Percentiles rank a stretch among this genome's conserved stretches.
phyloP scores from a whole-genome alignment of 2,797 vertebrate species.

The Sebastiscus tertius region DNA sequence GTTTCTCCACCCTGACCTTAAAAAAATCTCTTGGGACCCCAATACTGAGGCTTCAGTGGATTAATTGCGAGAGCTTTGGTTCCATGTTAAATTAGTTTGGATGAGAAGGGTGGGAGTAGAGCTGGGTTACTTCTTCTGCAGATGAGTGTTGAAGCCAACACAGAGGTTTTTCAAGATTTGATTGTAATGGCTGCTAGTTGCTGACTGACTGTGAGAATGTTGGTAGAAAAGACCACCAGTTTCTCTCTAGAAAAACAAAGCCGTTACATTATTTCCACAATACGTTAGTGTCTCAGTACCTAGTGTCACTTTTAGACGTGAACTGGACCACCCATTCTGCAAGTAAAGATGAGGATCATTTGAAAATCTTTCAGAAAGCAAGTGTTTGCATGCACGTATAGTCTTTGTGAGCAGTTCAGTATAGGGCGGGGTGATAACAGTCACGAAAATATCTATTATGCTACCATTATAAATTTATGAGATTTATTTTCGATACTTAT shows the following conservation, averaged over 20 bases:
- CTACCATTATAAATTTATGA: not conserved
- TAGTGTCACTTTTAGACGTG: not conserved
- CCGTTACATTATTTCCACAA: not conserved
- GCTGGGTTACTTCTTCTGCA: not conserved
- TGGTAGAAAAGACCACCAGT: not conserved
- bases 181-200: not conserved
- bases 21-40: slow-evolving; percentile 42
- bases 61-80: slow-evolving; percentile 55
- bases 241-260: not conserved
- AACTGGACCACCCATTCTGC: not conserved
- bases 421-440: not conserved
- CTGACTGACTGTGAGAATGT: not conserved
- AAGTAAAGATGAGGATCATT: not conserved
- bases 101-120: not conserved
- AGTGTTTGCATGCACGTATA: slow-evolving; percentile 11
- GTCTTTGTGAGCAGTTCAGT: slow-evolving; percentile 2
- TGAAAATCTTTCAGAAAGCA: slow-evolving; percentile 11
- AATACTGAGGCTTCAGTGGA: slow-evolving; percentile 40
- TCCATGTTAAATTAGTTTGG: slow-evolving; percentile 18
- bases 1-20: slow-evolving; percentile 50
- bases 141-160: not conserved
- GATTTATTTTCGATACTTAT: not conserved
- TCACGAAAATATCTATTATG: not conserved
- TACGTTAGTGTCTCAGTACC: not conserved
- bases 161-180: not conserved